Base-by-base conservation (phyloP, 2,113 vertebrate genomes). In the Microtus pennsylvanicus region DNA sequence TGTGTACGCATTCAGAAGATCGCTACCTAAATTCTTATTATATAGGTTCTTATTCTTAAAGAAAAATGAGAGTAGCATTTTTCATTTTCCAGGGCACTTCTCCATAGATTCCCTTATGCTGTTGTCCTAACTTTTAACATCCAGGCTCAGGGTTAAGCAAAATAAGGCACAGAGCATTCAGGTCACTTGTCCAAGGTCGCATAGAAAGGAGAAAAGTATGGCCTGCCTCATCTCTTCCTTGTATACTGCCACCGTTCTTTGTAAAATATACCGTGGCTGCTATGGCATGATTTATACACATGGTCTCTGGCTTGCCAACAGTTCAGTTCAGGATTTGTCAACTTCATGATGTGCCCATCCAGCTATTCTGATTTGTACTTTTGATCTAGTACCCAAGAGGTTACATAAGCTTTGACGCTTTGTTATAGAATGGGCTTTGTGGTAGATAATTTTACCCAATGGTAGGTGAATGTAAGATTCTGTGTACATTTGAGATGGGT, bases 21-120 rank as follows among this genome's bases (percentile, higher is more conserved):
- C 72, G 82, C 50, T 81, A 95, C 80, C 87, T 24, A 72, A 88
- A 61, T 86, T 93, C 91, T 94, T 82, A 8, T 50, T 74, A 65
- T 89, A 52, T 1, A 83, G 70, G 26, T 35, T 83, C 33, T 69
- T 92, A n/a, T 89, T 93, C 80, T 87, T 67, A 96, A 97, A 97
- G 87, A 91, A 94, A 94, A 90, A 91, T 28, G 55, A 89, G 80
- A 70, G 35, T 58, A 69, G 13, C 26, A 65, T 58, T 80, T 78
- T 75, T 67, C 63, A 33, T 82, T 94, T 87, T 35, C 89, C 33
- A 58, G 69, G 75, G 35, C 72, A 63, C 22, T 89, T 75, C 26
- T 42, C 89, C 61, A 94, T 8, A 1, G 63, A 26, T 50, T 2
- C 70, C 75, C 28, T 90, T 52, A 94, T 72, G 69, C 47, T 72